Evolutionary conservation across 2,888 invertebrate species (phyloP), one percentile per base, ranked within the genome.

Genomic region (Drosophila quinaria): DNA sequence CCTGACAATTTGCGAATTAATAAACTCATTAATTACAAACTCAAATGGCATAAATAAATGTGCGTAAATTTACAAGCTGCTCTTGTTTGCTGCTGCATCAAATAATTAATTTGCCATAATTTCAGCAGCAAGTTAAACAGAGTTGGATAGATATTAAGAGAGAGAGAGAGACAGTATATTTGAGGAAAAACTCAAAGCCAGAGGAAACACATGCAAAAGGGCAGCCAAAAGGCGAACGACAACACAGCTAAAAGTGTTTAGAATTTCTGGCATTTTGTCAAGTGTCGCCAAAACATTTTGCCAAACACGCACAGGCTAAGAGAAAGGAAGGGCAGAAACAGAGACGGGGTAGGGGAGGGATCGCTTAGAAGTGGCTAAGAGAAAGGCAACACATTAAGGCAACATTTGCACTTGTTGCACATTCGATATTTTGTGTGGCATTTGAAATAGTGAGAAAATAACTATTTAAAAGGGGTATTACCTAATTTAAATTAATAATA

Each of bases 181-280:
- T 60, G 35, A n/a, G 33, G 61, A 62, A 50, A 50, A 55, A 55
- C 67, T 65, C 51, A 49, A 80, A 69, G 70, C 69, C 68, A 42
- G 41, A 31, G 41, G 31, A 55, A 46, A n/a, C 62, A 54, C 19
- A 47, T 22, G 49, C 41, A 42, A 64, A 50, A 56, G 49, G 47
- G 54, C 46, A 52, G 41, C 31, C 51, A 46, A 74, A 65, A 59
- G 51, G 33, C 61, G 52, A 74, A 76, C 68, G 78, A 70, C 70
- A 39, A 74, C 70, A 37, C 71, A 70, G 82, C 85, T 87, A 85
- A 85, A 85, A 84, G 84, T 85, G 82, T 81, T 83, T 82, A 87
- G 86, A 86, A 89, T 90, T 90, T 86, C 89, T 91, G 91, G 91
- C 91, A 90, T 90, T 86, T 90, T 91, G 87, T 91, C 91, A 90